phyloP scores from a whole-genome alignment of 2,888 invertebrate species.

The Ceriagrion tenellum region DNA sequence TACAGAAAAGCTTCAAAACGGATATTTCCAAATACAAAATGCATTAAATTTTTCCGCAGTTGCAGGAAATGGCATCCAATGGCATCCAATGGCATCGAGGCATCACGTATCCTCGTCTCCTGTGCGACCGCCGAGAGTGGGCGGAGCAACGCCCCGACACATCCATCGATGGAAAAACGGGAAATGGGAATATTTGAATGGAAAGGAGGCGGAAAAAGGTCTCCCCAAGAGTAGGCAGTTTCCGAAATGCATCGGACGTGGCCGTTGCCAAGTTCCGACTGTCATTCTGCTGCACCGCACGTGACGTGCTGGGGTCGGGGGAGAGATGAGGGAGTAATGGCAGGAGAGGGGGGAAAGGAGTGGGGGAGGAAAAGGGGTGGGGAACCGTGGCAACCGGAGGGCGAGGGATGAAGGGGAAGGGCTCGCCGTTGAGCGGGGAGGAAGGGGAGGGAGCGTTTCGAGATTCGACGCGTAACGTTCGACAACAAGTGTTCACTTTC shows the following conservation, averaged over 20 bases:
- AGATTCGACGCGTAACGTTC: neutral
- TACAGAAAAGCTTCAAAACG: neutral
- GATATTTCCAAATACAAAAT: neutral
- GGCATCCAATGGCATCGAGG: neutral
- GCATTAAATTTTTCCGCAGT: neutral
- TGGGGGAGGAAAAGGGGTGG: neutral
- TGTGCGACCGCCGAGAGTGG: neutral
- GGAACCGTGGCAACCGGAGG: no score
- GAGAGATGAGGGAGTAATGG: no score
- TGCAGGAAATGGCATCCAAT: neutral
- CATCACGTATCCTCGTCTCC: neutral
- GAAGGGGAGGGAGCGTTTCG: neutral
- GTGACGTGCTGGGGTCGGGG: neutral
- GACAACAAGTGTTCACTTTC: constrained; percentile 62
- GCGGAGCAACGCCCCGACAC: neutral
- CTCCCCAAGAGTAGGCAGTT: neutral
- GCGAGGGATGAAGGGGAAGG: neutral
- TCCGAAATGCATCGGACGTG: neutral
- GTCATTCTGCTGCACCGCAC: neutral
- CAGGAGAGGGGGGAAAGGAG: no score
- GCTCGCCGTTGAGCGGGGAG: neutral
- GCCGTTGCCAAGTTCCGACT: neutral
- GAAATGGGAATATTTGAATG: neutral
- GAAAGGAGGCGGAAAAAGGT: neutral
- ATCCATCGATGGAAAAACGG: neutral